These are phyloP conservation scores for Neolamprologus devosi DNA, from an alignment of 2,113 vertebrate genomes.

Conservation along the genomic window DNA sequence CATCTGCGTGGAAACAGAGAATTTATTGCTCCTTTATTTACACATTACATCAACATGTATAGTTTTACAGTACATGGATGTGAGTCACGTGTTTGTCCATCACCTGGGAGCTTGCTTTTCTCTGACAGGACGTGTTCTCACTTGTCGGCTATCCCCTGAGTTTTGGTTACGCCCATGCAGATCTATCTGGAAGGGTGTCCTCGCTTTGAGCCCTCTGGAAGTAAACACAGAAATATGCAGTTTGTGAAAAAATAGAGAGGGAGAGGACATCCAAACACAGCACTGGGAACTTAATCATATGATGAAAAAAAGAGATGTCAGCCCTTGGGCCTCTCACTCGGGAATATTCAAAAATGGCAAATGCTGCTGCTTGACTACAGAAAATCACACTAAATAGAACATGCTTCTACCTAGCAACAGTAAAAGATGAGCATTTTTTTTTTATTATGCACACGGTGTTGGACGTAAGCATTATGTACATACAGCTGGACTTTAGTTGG, in stretches of 20 bases:
- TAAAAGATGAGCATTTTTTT: background rate
- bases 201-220: background rate
- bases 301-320: background rate
- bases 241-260: background rate
- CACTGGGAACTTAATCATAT: background rate
- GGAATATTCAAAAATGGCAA: conserved; percentile 14
- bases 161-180: conserved; percentile 42
- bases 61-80: background rate
- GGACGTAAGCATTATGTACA: background rate
- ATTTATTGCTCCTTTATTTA: background rate
- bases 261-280: background rate
- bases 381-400: conserved; percentile 22
- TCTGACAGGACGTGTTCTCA: conserved; percentile 42
- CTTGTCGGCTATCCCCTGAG: conserved; percentile 38
- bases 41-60: background rate
- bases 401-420: conserved; percentile 36
- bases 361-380: conserved; percentile 40
- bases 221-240: conserved; percentile 23
- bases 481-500: background rate
- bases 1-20: background rate
- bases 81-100: conserved; percentile 56
- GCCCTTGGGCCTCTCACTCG: background rate
- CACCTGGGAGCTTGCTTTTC: conserved; percentile 25
- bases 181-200: conserved; percentile 15
- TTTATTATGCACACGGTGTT: background rate